Base-by-base conservation (phyloP, 2,888 invertebrate species). In the Torymus aiolomorphi region DNA sequence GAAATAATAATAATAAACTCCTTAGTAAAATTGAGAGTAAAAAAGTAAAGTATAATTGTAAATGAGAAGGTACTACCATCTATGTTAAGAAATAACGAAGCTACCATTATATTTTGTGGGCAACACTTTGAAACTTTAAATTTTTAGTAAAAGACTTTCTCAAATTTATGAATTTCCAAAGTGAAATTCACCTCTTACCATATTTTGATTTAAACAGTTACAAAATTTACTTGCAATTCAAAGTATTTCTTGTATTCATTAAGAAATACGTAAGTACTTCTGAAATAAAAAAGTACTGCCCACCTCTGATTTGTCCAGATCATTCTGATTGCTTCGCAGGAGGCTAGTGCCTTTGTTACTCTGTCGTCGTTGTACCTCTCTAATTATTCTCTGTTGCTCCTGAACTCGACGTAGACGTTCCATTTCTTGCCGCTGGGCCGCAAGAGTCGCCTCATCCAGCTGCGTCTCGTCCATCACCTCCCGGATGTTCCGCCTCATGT, bases 381-480 rank as follows among this genome's bases (percentile, higher is more conserved):
- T 92, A 76, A 96, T 94, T 59, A 96, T 94, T 86, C 95, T 93
- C 86, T 97, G 96, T 85, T 97, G 96, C 85, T 96, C 96, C 87
- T 96, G 96, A 13, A 97, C 96, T 67, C 96, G 92, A 4, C 95
- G 94, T 84, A 96, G 92, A 88, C 97, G 93, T 90, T 98, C 98
- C 83, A 96, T 95, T 92, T 98, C 98, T 89, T 97, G 97, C 52
- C 97, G 92, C 89, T 98, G 98, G 0, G 98, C 98, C 31, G 95
- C 95, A 74, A 97, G 91, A 2, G 98, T 98, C 14, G 97, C 96
- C 82, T 96, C 96, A 88, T 98, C 98, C 82, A 98, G 91, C 88
- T 98, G 96, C 82, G 96, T 96, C 87, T 97, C 97, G 87, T 96
- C 96, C 94, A 98, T 95, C 11, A 98, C 97, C 91, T 98, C 97